Conservation (phyloP, 1,140 invertebrate genomes). For the Thereuonema tuberculata region DNA sequence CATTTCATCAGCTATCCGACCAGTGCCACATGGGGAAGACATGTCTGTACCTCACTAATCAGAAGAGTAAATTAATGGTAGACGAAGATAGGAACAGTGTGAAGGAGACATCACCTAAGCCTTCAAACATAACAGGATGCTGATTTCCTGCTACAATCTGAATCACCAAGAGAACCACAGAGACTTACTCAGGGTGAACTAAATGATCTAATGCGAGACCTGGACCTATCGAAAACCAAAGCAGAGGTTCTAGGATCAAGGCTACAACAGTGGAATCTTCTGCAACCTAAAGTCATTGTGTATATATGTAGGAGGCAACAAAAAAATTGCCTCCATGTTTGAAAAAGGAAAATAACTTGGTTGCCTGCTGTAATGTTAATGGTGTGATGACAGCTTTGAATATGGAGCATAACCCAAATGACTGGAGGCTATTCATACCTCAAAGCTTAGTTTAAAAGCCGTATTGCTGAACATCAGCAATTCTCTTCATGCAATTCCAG, state of each 20-base stretch:
- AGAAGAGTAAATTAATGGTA: background rate
- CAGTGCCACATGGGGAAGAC: background rate
- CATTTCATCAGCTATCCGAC: background rate
- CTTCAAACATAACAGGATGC: background rate
- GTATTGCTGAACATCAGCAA: conserved; percentile 15
- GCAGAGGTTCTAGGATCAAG: conserved; percentile 15
- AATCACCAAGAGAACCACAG: background rate
- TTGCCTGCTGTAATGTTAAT: background rate
- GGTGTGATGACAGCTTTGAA: background rate
- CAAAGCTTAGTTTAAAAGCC: conserved; percentile 8
- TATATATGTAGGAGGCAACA: conserved; percentile 6
- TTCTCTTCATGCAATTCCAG: conserved; percentile 8
- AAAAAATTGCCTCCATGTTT: conserved; percentile 2
- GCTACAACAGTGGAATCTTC: conserved; percentile 13
- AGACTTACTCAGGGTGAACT: background rate
- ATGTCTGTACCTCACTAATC: background rate
- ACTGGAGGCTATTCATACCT: conserved; percentile 13
- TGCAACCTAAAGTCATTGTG: conserved; percentile 8
- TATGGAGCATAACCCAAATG: conserved; percentile 12
- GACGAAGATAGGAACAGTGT: background rate
- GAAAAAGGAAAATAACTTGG: conserved; percentile 5
- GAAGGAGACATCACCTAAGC: background rate
- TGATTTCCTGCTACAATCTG: background rate
- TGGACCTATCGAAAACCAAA: conserved; percentile 13
- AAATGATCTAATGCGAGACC: conserved; percentile 12